Conservation (phyloP, 2,113 vertebrate genomes). For the Proteles cristata region DNA sequence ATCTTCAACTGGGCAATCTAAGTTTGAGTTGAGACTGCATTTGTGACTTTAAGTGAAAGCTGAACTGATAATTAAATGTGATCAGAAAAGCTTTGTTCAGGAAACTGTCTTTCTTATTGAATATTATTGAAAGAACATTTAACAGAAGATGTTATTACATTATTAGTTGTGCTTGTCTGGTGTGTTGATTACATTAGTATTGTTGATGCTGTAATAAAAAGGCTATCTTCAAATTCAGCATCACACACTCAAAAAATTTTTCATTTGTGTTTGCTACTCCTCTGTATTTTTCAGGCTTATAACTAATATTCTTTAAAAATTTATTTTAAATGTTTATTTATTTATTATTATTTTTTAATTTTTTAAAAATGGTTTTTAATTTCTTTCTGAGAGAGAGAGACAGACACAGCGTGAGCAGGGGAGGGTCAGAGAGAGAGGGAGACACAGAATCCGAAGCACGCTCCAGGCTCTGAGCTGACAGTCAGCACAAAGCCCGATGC, state of each 20-base stretch:
- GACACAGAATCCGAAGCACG: too few species aligned
- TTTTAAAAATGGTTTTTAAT: too few species aligned
- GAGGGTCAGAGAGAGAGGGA: too few species aligned
- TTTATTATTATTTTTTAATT: too few species aligned
- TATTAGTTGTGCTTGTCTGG: background rate
- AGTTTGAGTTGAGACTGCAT: background rate
- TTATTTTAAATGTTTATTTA: too few species aligned
- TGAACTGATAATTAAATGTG: background rate
- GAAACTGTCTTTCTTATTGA: background rate
- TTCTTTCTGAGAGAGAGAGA: too few species aligned
- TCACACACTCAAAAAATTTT: background rate
- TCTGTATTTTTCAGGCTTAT: background rate
- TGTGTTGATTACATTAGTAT: background rate
- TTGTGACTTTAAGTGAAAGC: background rate
- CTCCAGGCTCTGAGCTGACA: too few species aligned
- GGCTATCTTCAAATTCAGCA: background rate
- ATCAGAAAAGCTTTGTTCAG: background rate
- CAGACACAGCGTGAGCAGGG: too few species aligned
- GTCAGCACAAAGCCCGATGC: too few species aligned
- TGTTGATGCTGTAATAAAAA: background rate
- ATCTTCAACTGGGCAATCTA: background rate
- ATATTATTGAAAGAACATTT: background rate
- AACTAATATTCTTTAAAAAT: background rate
- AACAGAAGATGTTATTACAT: background rate
- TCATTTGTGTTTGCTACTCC: background rate